Evolutionary conservation across 2,888 invertebrate species (phyloP).

Genomic region (Pollenia amentaria): DNA sequence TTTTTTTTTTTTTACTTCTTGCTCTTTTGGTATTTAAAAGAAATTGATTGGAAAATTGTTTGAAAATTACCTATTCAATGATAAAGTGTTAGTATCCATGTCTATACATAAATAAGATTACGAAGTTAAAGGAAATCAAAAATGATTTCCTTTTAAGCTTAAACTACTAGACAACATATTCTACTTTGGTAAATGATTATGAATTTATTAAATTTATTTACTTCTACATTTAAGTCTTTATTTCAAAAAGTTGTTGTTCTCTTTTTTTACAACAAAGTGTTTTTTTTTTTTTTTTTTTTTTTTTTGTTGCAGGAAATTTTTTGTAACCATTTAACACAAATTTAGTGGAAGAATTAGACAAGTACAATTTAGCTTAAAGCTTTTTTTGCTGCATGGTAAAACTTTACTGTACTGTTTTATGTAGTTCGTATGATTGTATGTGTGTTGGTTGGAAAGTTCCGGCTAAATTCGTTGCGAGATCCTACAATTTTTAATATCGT

Average conservation of each 20-base stretch:
- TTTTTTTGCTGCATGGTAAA: conserved; percentile 38
- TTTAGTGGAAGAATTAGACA: conserved; percentile 62
- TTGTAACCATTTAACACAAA: conserved; percentile 59
- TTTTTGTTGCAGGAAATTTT: neutral
- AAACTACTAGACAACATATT: neutral
- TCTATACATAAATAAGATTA: neutral
- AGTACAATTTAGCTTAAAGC: conserved; percentile 56
- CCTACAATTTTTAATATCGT: too few species aligned
- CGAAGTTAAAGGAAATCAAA: conserved; percentile 27
- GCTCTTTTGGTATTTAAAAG: neutral
- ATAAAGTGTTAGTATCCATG: neutral
- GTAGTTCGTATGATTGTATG: neutral
- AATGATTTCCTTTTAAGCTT: neutral
- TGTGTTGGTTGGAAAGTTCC: neutral
- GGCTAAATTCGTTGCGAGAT: too few species aligned
- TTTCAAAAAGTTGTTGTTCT: neutral
- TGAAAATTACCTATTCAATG: conserved; percentile 20
- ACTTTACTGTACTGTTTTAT: conserved; percentile 4
- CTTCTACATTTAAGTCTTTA: neutral
- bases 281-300: neutral
- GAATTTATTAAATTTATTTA: neutral
- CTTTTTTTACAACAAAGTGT: neutral
- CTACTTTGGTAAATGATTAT: neutral
- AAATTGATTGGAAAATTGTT: conserved; percentile 62
- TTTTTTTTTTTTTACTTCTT: neutral